A percentile compares a stretch with the other conserved stretches of the same genome.
These are phyloP conservation scores for Nasonia longicornis DNA, from an alignment of 1,140 invertebrate species.

Conservation along the genomic window DNA sequence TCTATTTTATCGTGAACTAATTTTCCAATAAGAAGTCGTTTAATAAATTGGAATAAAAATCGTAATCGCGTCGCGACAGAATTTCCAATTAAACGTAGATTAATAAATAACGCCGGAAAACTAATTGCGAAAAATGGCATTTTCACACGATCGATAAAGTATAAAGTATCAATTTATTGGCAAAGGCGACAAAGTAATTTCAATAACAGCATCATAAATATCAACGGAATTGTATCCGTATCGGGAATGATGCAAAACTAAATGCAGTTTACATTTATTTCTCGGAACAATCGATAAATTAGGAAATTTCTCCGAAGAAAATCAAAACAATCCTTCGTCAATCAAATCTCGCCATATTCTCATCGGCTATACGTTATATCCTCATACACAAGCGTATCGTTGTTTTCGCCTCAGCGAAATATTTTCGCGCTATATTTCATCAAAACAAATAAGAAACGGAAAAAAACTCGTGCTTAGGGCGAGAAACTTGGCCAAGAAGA, in stretches of 20 bases:
- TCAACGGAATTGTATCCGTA: not conserved
- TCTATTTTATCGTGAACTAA: no score
- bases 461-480: not conserved
- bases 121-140: no score
- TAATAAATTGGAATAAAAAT: no score
- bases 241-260: not conserved
- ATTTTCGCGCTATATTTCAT: not conserved
- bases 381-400: not conserved
- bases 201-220: not conserved
- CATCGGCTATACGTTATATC: not conserved
- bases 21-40: no score
- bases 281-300: not conserved
- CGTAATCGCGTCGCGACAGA: no score
- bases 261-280: slow-evolving; percentile 4
- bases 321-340: not conserved
- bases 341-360: not conserved
- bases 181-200: not conserved
- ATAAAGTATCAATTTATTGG: no score
- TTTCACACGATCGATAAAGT: no score
- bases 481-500: not conserved
- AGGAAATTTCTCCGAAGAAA: not conserved
- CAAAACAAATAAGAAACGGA: not conserved
- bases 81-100: no score
- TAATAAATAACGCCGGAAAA: no score
- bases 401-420: not conserved